A percentile compares a stretch with the other conserved stretches of the same genome.
Conservation (phyloP, 2,888 invertebrate species). For the Lomographa bimaculata region DNA sequence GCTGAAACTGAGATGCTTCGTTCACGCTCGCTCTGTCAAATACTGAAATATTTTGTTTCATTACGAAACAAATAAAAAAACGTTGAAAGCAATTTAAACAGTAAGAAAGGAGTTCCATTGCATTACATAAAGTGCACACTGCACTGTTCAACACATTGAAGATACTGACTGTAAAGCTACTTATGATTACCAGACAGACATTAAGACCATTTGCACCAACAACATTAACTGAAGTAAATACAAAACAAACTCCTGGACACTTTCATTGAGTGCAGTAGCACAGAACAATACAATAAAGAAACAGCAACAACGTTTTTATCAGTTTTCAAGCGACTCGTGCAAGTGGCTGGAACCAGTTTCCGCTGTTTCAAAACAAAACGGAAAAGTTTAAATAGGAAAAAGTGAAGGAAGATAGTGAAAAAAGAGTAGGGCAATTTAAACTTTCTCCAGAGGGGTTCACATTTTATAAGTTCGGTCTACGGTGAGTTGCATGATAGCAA, state of each 20-base stretch:
- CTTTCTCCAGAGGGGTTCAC: slow-evolving; percentile 65
- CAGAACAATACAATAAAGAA: slow-evolving; percentile 25
- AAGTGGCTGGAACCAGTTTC: slow-evolving; percentile 37
- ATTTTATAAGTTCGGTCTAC: slow-evolving; percentile 68
- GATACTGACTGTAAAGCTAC: too few species aligned
- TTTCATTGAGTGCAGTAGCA: slow-evolving; percentile 19
- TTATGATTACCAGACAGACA: too few species aligned
- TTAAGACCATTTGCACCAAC: slow-evolving; percentile 4
- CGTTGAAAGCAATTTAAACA: too few species aligned
- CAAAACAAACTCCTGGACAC: slow-evolving; percentile 10
- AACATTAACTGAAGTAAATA: background rate
- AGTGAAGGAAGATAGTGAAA: slow-evolving; percentile 79
- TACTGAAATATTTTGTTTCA: too few species aligned
- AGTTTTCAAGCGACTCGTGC: slow-evolving; percentile 29
- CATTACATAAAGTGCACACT: too few species aligned
- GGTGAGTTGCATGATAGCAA: slow-evolving; percentile 67
- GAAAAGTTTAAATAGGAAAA: slow-evolving; percentile 81
- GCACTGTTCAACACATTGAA: too few species aligned
- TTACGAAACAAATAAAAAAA: too few species aligned
- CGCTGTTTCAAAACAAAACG: slow-evolving; percentile 71
- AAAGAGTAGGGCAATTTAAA: slow-evolving; percentile 76
- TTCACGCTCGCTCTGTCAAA: too few species aligned
- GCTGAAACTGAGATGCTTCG: too few species aligned
- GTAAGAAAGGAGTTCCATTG: too few species aligned
- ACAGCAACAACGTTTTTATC: slow-evolving; percentile 32